phyloP scores from a whole-genome alignment of 2,888 invertebrate genomes.

The Incurvaria masculella region DNA sequence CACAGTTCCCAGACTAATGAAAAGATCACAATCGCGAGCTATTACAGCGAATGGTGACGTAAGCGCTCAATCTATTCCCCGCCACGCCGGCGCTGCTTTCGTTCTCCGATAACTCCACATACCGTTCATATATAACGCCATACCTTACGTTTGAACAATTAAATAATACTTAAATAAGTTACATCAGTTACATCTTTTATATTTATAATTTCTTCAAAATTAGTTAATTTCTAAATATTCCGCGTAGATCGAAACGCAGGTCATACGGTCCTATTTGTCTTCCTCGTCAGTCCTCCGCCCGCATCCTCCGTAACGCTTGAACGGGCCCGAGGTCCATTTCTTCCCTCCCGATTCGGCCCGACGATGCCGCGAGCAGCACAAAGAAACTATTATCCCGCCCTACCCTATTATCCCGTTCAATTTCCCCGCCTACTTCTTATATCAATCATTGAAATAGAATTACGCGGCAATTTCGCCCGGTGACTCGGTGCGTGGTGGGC shows the following conservation, averaged over 20 bases:
- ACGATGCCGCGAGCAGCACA: background rate
- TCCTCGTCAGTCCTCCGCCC: no score
- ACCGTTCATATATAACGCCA: no score
- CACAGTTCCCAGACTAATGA: constrained; percentile 24
- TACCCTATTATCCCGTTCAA: background rate
- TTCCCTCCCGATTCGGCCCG: background rate
- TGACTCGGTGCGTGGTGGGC: background rate
- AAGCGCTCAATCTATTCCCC: background rate
- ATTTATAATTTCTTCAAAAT: no score
- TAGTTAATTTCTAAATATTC: no score
- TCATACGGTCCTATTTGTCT: no score
- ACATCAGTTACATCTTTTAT: no score
- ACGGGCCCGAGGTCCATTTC: background rate
- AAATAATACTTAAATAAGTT: no score
- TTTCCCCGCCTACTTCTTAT: background rate
- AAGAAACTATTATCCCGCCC: background rate
- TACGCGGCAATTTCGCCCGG: background rate
- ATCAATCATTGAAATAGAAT: background rate
- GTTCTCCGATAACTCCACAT: no score
- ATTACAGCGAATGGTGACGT: constrained; percentile 33
- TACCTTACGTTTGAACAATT: no score
- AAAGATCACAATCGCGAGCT: constrained; percentile 45
- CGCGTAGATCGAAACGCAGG: no score
- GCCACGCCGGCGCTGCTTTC: background rate
- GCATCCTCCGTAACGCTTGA: no score